Base-by-base conservation (phyloP, 2,888 invertebrate species). In the Harpalus rufipes region DNA sequence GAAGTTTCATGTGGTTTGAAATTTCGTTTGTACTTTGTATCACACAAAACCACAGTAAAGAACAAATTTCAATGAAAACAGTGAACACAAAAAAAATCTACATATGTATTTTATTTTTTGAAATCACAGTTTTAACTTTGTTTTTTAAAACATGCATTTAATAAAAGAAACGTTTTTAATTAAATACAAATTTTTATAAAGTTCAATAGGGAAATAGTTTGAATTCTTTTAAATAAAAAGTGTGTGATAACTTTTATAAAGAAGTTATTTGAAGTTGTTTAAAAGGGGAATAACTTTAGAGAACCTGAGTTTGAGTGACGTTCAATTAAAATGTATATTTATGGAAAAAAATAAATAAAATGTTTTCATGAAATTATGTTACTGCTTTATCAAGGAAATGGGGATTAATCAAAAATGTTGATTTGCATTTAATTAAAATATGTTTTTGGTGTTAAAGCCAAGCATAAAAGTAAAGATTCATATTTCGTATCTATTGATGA, bases 261-360 rank as follows among this genome's bases (percentile, higher is more conserved):
- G 32, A 32, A 3, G 1, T 32, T 5, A 5, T 32, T 32, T 32
- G 32, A 32, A 32, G 32, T 32, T 32, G 32, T 32, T 32, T 32
- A 32, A 32, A 32, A 32, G 25, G 1, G 25, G 25, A 25, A 44
- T 7, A 44, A 51, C 44, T 51, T 51, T 51, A 51, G 12, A 51
- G 44, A 51, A 51, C 44, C 6, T 8, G 44, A 51, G 44, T 51
- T 51, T 51, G 44, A 51, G 10, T 51, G 44, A 51, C 44, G 12
- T 51, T 51, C 44, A 51, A 51, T 51, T 51, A 51, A 51, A 51
- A 12, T 51, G 44, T 51, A 12, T 51, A 51, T 51, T 51, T 51
- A 51, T 10, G 44, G 32, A 51, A 51, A 51, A 51, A 10, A 51
- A 51, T 10, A 51, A 12, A 7, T 10, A 51, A 51, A 51, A 51